These are phyloP conservation scores for Drosophila willistoni DNA, from an alignment of 1,140 invertebrate genomes.

Conservation along the genomic window DNA sequence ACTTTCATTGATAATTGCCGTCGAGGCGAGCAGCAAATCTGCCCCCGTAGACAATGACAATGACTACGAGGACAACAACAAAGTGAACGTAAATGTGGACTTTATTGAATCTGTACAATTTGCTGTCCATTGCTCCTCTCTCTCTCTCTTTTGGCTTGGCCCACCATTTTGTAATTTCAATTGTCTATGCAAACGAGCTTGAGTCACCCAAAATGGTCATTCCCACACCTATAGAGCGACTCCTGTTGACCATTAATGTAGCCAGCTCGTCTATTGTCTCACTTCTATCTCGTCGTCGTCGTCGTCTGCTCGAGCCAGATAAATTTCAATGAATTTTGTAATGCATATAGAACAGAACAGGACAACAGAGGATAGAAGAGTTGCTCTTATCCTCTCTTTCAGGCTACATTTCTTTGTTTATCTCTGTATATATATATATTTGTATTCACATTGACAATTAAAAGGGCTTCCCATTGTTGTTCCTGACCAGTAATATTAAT, in stretches of 20 bases:
- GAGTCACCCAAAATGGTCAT: conserved; percentile 73
- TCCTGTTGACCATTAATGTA: conserved; percentile 36
- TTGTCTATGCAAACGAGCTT: conserved; percentile 76
- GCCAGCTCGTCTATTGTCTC: conserved; percentile 62
- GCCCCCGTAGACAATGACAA: not conserved
- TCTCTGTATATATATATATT: conserved; percentile 50
- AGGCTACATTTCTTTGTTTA: conserved; percentile 78
- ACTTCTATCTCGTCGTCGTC: conserved; percentile 11
- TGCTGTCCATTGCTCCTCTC: conserved; percentile 19
- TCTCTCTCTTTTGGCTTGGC: not conserved
- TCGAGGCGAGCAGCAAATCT: not conserved
- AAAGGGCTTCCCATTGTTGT: conserved; percentile 74
- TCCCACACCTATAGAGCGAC: conserved; percentile 17
- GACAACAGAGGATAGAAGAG: too few relatives aligned
- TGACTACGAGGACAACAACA: not conserved
- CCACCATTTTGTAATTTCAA: conserved; percentile 63
- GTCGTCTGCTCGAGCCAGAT: conserved; percentile 52
- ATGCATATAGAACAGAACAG: conserved; percentile 34
- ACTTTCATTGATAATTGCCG: conserved; percentile 6
- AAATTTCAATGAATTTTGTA: conserved; percentile 78
- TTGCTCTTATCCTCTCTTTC: conserved; percentile 11
- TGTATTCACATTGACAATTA: conserved; percentile 69
- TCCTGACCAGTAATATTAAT: conserved; percentile 74
- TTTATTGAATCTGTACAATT: conserved; percentile 80
- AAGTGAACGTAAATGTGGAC: conserved; percentile 1